Base-by-base conservation (phyloP, 2,888 invertebrate species). In the Hipparchia sbordonii region DNA sequence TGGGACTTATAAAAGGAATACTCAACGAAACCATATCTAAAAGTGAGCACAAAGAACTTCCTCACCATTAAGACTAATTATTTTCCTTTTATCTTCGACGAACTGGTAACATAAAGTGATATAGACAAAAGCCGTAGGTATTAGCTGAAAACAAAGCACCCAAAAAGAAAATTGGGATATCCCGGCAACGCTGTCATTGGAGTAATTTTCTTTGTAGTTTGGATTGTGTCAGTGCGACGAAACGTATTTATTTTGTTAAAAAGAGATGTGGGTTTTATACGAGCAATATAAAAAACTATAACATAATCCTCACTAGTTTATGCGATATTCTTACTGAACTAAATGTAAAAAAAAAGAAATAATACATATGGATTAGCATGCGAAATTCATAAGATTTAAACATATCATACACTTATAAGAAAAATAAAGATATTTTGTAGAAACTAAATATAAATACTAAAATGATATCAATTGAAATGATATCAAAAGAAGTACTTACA, bases 131-230 rank as follows among this genome's bases (percentile, higher is more conserved):
- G 75, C 73, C 71, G 72, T 76, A 52, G 73, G 67, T 75, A 71
- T 73, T 70, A 74, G 75, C 72, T 74, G 67, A 69, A 87, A 89
- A 89, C 89, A 90, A 89, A 88, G 85, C 85, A 82, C 75, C 78
- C 78, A 79, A 76, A 84, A 87, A 87, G 86, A 85, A 86, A 90
- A 87, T 87, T 82, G 81, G 82, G 82, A 85, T 82, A 81, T 79
- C 81, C 81, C 79, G 77, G 81, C 80, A 80, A 79, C 81, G 82
- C 81, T 82, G 80, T 85, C 81, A 84, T 85, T 85, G 82, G 79
- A 79, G 82, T 82, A 84, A 85, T 84, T 83, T 84, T 84, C 88
- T 89, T 90, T 89, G 88, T 89, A 86, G 83, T 82, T 82, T 70
- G 77, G 72, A 77, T 72, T 75, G 73, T 75, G 65, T 73, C 77